Conservation (phyloP, 2,888 invertebrate species). For the Endomychus coccineus region DNA sequence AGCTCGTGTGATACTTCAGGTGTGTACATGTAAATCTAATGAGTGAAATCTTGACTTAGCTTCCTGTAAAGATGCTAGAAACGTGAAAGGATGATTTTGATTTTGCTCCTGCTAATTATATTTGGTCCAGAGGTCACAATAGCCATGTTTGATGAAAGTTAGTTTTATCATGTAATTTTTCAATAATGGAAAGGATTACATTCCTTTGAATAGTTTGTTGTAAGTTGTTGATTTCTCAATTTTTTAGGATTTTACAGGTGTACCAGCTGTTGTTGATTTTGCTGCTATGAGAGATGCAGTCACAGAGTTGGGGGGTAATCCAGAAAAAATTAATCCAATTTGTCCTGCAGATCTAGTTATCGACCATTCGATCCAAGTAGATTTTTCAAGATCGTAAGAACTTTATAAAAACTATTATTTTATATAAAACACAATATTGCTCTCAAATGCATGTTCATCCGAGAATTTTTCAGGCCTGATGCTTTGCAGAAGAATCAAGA, state of each 20-base stretch:
- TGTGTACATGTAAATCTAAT: conserved; percentile 35
- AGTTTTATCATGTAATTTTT: too few species aligned
- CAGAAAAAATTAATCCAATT: conserved; percentile 90
- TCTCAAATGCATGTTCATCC: neutral
- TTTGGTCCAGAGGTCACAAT: too few species aligned
- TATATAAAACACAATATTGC: neutral
- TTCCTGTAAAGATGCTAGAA: too few species aligned
- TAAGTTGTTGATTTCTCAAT: conserved; percentile 7
- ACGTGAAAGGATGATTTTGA: too few species aligned
- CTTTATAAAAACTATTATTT: conserved; percentile 6
- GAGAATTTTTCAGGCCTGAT: conserved; percentile 61
- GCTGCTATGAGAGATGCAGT: conserved; percentile 98
- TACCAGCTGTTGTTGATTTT: conserved; percentile 97
- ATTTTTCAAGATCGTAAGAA: conserved; percentile 68
- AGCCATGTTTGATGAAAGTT: too few species aligned
- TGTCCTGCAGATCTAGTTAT: conserved; percentile 97
- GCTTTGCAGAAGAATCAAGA: conserved; percentile 89
- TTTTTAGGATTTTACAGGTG: conserved; percentile 83
- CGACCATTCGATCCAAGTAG: conserved; percentile 97
- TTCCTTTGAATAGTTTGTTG: conserved; percentile 10
- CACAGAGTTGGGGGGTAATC: conserved; percentile 74
- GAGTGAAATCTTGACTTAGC: neutral
- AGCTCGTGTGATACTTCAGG: conserved; percentile 91
- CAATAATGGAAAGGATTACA: too few species aligned
- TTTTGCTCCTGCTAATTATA: neutral